phyloP scores from a whole-genome alignment of 2,888 invertebrate species.

The Tetranychus piercei region DNA sequence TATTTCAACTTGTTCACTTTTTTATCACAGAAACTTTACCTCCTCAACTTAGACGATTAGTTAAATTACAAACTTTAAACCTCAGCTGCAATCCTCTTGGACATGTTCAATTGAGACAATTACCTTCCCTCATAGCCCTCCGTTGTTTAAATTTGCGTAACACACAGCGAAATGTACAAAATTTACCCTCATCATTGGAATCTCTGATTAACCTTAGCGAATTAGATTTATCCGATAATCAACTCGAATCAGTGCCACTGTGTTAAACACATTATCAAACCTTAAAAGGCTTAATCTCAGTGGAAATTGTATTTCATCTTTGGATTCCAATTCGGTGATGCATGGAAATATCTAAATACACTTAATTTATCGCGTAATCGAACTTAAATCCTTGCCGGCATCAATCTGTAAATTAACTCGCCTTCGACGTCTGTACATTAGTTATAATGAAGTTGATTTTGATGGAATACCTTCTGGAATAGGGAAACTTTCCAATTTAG shows the following conservation, averaged over 20 bases:
- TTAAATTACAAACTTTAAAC: slow-evolving; percentile 78
- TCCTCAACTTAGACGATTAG: slow-evolving; percentile 83
- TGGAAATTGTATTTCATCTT: slow-evolving; percentile 70
- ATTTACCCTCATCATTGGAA: slow-evolving; percentile 79
- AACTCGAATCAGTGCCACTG: slow-evolving; percentile 74
- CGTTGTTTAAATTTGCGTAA: slow-evolving; percentile 81
- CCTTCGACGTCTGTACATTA: slow-evolving; percentile 70
- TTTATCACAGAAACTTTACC: slow-evolving; percentile 60
- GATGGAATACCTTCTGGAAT: slow-evolving; percentile 96
- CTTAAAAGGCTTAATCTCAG: slow-evolving; percentile 73
- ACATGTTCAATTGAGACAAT: slow-evolving; percentile 79
- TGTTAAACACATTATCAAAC: slow-evolving; percentile 63
- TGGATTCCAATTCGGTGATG: slow-evolving; percentile 60
- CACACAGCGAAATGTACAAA: slow-evolving; percentile 76
- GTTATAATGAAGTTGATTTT: slow-evolving; percentile 83
- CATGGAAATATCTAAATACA: slow-evolving; percentile 80
- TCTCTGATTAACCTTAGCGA: slow-evolving; percentile 50
- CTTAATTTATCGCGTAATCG: slow-evolving; percentile 86
- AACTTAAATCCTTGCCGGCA: slow-evolving; percentile 57
- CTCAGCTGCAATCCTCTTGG: slow-evolving; percentile 87
- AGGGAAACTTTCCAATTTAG: slow-evolving; percentile 76
- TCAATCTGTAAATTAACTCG: slow-evolving; percentile 67
- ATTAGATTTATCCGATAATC: slow-evolving; percentile 79
- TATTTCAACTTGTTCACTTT: neutral
- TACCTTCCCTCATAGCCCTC: slow-evolving; percentile 69